Evolutionary conservation across 2,888 invertebrate genomes (phyloP).

Genomic region (Meta bourneti): DNA sequence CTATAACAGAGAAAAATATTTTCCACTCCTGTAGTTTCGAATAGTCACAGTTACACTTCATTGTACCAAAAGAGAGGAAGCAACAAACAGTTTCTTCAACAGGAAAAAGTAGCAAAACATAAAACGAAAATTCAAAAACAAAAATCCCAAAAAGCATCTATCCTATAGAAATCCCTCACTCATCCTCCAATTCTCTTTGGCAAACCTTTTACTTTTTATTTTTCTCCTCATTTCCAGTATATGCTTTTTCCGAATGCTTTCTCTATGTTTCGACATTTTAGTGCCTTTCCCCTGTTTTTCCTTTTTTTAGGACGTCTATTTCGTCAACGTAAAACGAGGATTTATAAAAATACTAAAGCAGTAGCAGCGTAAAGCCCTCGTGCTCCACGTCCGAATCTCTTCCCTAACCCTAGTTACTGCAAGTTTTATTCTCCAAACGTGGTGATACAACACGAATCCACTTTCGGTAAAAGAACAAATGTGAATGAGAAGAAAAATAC

Average conservation of each 20-base stretch:
- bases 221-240: slow-evolving; percentile 23
- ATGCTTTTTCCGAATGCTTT: slow-evolving; percentile 31
- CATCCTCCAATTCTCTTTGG: slow-evolving; percentile 26
- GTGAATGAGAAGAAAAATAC: slow-evolving; percentile 14
- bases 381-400: slow-evolving; percentile 36
- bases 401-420: slow-evolving; percentile 62
- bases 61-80: slow-evolving; percentile 1
- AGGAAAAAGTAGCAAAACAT: not conserved
- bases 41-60: slow-evolving; percentile 24
- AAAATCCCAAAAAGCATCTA: not conserved
- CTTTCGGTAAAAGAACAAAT: slow-evolving; percentile 60
- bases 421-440: slow-evolving; percentile 67
- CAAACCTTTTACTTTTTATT: slow-evolving; percentile 10
- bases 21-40: not conserved
- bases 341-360: slow-evolving; percentile 69
- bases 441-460: slow-evolving; percentile 69
- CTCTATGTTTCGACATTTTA: slow-evolving; percentile 26
- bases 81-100: not conserved
- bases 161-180: slow-evolving; percentile 15
- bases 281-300: slow-evolving; percentile 14
- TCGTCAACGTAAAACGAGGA: slow-evolving; percentile 64
- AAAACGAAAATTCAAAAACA: not conserved
- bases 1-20: not conserved
- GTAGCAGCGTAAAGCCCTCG: slow-evolving; percentile 35
- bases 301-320: slow-evolving; percentile 5